phyloP scores from a whole-genome alignment of 2,888 invertebrate genomes.

The Mesorhabditis belari region DNA sequence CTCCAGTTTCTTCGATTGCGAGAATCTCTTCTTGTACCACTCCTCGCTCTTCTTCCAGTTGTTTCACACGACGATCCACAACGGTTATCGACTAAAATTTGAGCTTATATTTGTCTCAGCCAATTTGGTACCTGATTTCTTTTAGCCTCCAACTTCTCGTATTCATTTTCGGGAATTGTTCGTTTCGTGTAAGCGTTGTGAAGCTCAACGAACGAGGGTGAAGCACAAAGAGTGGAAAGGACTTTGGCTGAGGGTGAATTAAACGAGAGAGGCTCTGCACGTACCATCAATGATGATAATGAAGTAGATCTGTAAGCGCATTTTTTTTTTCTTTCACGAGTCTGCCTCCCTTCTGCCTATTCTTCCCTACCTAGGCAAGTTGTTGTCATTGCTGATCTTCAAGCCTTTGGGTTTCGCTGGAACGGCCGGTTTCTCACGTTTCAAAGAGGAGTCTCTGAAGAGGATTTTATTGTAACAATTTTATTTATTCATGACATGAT shows the following conservation, averaged over 20 bases:
- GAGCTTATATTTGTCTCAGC: no score
- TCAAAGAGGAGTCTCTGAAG: conserved; percentile 11
- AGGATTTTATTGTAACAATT: conserved; percentile 1
- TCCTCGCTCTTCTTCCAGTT: background rate
- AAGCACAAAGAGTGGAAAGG: no score
- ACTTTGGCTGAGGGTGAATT: no score
- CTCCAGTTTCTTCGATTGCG: background rate
- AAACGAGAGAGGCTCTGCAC: no score
- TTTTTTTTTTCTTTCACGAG: no score
- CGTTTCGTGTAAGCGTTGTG: no score
- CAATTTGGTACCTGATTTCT: no score
- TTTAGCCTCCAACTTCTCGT: no score
- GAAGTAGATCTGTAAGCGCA: background rate
- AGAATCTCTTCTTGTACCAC: background rate
- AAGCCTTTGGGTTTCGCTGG: conserved; percentile 35
- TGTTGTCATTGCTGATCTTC: background rate
- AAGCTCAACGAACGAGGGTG: no score
- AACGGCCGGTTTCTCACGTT: conserved; percentile 20
- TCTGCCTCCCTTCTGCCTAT: no score
- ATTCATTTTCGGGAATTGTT: no score
- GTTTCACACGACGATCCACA: background rate
- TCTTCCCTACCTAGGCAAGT: no score
- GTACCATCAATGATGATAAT: background rate
- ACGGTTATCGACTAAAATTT: background rate
- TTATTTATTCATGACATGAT: background rate